phyloP scores from a whole-genome alignment of 2,113 vertebrate species.

The Meriones unguiculatus region DNA sequence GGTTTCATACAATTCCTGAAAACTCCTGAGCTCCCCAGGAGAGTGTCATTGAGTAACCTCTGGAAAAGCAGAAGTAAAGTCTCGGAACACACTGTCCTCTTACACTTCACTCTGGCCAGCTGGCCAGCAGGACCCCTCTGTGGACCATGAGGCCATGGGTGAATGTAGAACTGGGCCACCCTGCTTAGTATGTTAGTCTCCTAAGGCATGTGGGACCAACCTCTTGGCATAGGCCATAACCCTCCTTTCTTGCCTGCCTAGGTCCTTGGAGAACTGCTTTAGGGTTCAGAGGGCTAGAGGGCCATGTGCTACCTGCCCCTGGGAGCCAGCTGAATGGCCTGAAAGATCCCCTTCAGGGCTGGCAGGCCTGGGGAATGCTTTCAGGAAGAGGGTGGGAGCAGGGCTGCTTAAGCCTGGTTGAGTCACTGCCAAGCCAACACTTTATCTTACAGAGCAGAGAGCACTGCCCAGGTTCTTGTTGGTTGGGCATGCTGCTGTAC shows the following conservation, averaged over 20 bases:
- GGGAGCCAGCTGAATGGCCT: neutral
- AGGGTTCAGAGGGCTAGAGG: slow-evolving; percentile 24
- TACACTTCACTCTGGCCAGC: slow-evolving; percentile 67
- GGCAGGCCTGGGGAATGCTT: slow-evolving; percentile 53
- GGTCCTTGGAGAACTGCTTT: slow-evolving; percentile 13
- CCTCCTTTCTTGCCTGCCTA: slow-evolving; percentile 2
- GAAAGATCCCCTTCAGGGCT: slow-evolving; percentile 46
- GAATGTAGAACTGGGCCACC: slow-evolving; percentile 56
- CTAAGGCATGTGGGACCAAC: neutral
- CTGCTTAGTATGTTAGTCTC: neutral
- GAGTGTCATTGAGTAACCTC: slow-evolving; percentile 79
- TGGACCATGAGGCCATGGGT: slow-evolving; percentile 71
- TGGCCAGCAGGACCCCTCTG: slow-evolving; percentile 68
- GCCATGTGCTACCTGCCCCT: neutral
- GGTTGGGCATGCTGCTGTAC: neutral
- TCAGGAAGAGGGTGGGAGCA: slow-evolving; percentile 47
- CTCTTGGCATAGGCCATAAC: neutral
- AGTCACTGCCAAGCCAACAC: slow-evolving; percentile 43
- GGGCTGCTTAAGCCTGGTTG: slow-evolving; percentile 41
- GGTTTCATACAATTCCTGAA: slow-evolving; percentile 83
- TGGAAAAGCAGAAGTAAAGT: slow-evolving; percentile 85
- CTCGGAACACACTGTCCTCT: slow-evolving; percentile 85
- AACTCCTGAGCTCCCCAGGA: slow-evolving; percentile 84
- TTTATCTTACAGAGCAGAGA: slow-evolving; percentile 51
- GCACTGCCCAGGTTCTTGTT: neutral